Evolutionary conservation across 53 echinoderm and acorn worm species (phyloP), one percentile per base, ranked within the genome.

Genomic region (Patiria pectinifera): DNA sequence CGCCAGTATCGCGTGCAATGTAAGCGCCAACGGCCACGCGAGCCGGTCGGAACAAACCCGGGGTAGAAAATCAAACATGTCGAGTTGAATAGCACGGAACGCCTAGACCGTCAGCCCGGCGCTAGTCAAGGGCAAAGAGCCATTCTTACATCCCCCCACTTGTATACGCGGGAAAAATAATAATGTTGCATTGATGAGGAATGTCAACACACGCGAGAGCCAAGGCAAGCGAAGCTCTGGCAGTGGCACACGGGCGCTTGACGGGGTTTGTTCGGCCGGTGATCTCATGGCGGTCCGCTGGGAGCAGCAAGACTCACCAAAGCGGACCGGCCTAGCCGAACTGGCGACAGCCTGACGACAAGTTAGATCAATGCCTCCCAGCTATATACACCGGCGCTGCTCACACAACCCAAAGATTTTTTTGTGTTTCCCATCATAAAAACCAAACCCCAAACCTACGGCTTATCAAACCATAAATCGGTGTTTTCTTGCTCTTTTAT

Each of bases 261-360:
- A 22, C 19, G 53, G 0, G 74, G 86, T 74, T 86, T 86, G 53
- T 74, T 71, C 24, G 86, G 23, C 48, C 22, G 53, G 74, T 22
- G 75, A 74, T 69, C 46, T 46, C 7, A n/a, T 12, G 74, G 86
- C 46, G 86, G 86, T 86, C 86, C 86, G 74, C 53, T 12, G 86
- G 86, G 86, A 71, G 63, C 19, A 18, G 53, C 48, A 48, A 71
- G n/a, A 22, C 49, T 48, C 86, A 49, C 71, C 72, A 48, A 59
- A 86, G 86, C 47, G 86, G 43, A 70, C 47, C 72, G 86, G 72
- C 7, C 86, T 48, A 86, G 86, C 86, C 86, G 70, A 47, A 59
- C 77, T 87, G 87, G 87, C 87, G 87, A 87, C 87, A 87, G 21
- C 77, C 16, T 60, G 87, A 77, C 87, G 87, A 87, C 87, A 86